Evolutionary conservation across 2,797 vertebrate genomes (phyloP).

Genomic region (Odontamblyopus lacepedii): DNA sequence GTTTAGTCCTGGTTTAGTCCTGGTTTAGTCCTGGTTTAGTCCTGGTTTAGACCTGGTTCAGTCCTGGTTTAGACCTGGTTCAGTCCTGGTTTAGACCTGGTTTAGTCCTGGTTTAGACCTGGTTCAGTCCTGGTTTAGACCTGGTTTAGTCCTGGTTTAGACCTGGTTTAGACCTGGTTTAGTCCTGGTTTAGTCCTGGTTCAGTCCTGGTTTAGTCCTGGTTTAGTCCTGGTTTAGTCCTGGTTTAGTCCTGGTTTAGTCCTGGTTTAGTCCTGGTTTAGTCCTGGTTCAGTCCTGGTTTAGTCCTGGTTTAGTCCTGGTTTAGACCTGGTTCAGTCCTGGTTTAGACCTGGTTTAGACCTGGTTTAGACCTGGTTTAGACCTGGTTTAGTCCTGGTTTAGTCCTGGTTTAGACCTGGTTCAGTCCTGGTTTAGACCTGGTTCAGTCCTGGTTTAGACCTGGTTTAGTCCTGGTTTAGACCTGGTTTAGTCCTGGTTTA

Average conservation of each 20-base stretch:
- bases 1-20: neutral
- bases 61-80: neutral
- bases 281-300: neutral
- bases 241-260: too few species aligned
- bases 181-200: neutral
- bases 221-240: too few species aligned
- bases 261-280: neutral
- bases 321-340: neutral
- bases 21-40: neutral
- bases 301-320: too few species aligned
- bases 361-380: slow-evolving; percentile 1
- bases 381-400: neutral
- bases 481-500: too few species aligned
- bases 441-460: neutral
- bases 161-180: neutral
- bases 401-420: neutral
- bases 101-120: neutral
- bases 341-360: neutral
- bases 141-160: neutral
- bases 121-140: neutral
- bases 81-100: neutral
- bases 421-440: neutral
- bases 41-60: neutral
- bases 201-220: too few species aligned
- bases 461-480: too few species aligned